phyloP scores from a whole-genome alignment of 2,888 invertebrate genomes.

The Leucoptera coffeella region DNA sequence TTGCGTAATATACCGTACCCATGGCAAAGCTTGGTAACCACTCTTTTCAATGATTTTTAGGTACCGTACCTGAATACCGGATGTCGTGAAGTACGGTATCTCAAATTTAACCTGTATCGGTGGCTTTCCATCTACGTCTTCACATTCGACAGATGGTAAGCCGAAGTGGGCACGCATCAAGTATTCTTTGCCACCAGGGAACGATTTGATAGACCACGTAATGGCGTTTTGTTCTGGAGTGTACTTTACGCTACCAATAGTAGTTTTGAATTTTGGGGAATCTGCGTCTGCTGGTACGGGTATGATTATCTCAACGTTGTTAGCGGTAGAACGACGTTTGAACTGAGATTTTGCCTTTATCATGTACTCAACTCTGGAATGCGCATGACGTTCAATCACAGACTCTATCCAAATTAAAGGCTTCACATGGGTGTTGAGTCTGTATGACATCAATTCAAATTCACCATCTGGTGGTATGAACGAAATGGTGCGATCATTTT shows the following conservation, averaged over 20 bases:
- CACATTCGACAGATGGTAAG: conserved; percentile 89
- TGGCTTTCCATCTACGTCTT: conserved; percentile 92
- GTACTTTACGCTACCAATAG: conserved; percentile 95
- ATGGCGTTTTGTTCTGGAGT: conserved; percentile 95
- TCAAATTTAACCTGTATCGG: conserved; percentile 99
- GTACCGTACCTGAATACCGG: conserved; percentile 95
- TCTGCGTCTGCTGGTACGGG: conserved; percentile 96
- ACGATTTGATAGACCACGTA: conserved; percentile 96
- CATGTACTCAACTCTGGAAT: conserved; percentile 98
- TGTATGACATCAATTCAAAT: conserved; percentile 97
- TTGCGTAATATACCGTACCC: conserved; percentile 99
- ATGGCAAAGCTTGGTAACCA: conserved; percentile 96
- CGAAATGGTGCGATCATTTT: conserved; percentile 96
- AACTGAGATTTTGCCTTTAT: conserved; percentile 98
- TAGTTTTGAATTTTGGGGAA: conserved; percentile 96
- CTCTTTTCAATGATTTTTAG: conserved; percentile 98
- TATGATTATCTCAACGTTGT: conserved; percentile 96
- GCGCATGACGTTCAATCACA: conserved; percentile 94
- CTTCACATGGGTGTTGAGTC: conserved; percentile 94
- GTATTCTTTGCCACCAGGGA: conserved; percentile 97
- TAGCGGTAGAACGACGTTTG: conserved; percentile 94
- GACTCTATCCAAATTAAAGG: conserved; percentile 99
- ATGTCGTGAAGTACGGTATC: conserved; percentile 98
- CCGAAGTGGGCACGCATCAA: conserved; percentile 98
- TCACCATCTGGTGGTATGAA: conserved; percentile 99